phyloP scores from a whole-genome alignment of 2,888 invertebrate genomes.

The Agrypnus murinus region DNA sequence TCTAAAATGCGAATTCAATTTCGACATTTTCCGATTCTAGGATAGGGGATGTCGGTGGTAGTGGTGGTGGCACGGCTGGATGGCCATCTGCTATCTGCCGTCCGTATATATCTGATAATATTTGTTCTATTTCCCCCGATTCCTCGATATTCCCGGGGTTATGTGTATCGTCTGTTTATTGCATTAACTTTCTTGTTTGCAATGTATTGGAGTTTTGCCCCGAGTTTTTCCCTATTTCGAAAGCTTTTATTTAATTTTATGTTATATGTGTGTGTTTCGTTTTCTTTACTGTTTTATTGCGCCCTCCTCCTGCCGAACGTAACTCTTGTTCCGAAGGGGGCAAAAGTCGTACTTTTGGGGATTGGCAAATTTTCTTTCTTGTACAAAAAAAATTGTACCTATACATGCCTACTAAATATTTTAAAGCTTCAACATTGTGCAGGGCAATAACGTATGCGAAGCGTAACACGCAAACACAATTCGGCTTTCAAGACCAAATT shows the following conservation, averaged over 20 bases:
- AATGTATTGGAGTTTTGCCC: conserved; percentile 43
- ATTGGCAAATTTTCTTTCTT: no score
- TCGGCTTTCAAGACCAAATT: conserved; percentile 35
- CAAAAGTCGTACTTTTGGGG: background rate
- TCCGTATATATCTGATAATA: conserved; percentile 41
- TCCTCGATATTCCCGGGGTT: conserved; percentile 44
- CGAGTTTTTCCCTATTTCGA: conserved; percentile 35
- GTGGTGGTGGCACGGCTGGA: conserved; percentile 33
- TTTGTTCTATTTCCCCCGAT: conserved; percentile 45
- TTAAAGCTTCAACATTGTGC: no score
- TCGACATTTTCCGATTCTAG: conserved; percentile 34
- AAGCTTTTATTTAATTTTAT: conserved; percentile 38
- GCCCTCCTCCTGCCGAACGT: background rate
- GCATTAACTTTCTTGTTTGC: conserved; percentile 47
- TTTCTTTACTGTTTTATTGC: conserved; percentile 21
- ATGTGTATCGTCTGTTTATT: conserved; percentile 51
- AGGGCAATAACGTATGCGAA: background rate
- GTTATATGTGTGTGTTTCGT: conserved; percentile 31
- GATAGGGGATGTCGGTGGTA: background rate
- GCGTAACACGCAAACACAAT: conserved; percentile 10
- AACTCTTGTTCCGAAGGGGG: no score
- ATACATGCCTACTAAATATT: no score
- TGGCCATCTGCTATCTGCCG: conserved; percentile 46
- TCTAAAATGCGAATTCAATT: conserved; percentile 50
- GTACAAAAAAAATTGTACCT: no score